Percentiles rank a stretch among this genome's conserved stretches.
Evolutionary conservation across 2,797 vertebrate genomes (phyloP).

Genomic region (Hirundo rustica): DNA sequence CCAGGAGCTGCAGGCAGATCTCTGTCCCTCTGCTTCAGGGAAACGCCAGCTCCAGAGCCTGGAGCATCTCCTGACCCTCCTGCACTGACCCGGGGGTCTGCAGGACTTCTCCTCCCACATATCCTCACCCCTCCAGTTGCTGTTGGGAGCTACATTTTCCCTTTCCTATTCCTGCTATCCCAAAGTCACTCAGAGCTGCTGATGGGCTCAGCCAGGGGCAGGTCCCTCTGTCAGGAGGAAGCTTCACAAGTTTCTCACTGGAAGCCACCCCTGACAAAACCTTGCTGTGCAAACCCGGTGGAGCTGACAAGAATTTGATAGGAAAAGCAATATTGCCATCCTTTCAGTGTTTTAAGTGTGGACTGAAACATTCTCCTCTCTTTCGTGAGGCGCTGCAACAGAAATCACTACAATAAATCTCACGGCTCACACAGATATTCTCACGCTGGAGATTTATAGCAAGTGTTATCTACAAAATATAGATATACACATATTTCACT

Average conservation of each 20-base stretch:
- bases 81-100: background rate
- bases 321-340: background rate
- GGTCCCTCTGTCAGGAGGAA: background rate
- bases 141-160: background rate
- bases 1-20: background rate
- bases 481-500: background rate
- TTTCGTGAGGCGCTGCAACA: background rate
- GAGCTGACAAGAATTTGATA: background rate
- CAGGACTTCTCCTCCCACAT: background rate
- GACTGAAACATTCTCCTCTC: background rate
- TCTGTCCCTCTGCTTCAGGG: background rate
- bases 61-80: background rate
- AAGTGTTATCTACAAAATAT: background rate
- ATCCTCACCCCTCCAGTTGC: background rate
- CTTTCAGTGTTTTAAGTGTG: background rate
- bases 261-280: background rate
- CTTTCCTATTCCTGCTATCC: background rate
- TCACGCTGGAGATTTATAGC: background rate
- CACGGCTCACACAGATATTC: background rate
- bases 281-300: background rate
- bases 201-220: background rate
- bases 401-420: background rate
- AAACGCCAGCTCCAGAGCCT: background rate
- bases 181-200: background rate
- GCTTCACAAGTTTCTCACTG: background rate